These are phyloP conservation scores for Pycnomerus fuliginosus DNA, from an alignment of 2,888 invertebrate genomes.

Conservation along the genomic window DNA sequence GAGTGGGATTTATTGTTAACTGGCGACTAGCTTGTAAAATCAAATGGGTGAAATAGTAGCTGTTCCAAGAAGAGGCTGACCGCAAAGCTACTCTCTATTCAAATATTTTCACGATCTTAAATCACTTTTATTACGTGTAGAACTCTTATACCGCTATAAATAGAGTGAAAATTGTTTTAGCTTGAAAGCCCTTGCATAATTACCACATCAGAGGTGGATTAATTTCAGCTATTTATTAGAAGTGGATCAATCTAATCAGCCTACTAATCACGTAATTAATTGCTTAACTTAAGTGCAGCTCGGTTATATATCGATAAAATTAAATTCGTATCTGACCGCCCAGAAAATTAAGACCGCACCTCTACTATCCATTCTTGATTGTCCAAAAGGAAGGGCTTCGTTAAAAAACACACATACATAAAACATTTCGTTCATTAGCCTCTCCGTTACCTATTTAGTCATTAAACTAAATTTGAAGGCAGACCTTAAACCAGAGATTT, in stretches of 20 bases:
- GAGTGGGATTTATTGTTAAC: slow-evolving; percentile 34
- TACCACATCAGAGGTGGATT: slow-evolving; percentile 12
- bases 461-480: too few species aligned
- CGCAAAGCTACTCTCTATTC: too few species aligned
- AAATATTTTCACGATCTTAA: slow-evolving; percentile 8
- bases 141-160: slow-evolving; percentile 7
- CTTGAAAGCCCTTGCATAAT: slow-evolving; percentile 12
- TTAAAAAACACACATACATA: slow-evolving; percentile 15
- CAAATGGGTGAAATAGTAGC: slow-evolving; percentile 23
- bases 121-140: slow-evolving; percentile 3
- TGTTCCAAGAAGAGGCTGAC: too few species aligned
- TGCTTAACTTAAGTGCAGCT: slow-evolving; percentile 10
- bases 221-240: slow-evolving; percentile 14
- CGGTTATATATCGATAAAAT: slow-evolving; percentile 9
- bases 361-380: slow-evolving; percentile 9
- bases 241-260: slow-evolving; percentile 17
- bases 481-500: too few species aligned
- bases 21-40: slow-evolving; percentile 21
- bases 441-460: slow-evolving; percentile 10
- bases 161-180: slow-evolving; percentile 12
- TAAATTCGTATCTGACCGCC: slow-evolving; percentile 11
- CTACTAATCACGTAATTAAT: slow-evolving; percentile 20
- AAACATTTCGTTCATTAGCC: slow-evolving; percentile 13
- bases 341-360: slow-evolving; percentile 14
- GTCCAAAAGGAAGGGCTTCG: slow-evolving; percentile 5